These are phyloP conservation scores for Amblyjoppa fuscipennis DNA, from an alignment of 2,888 invertebrate genomes.

Conservation along the genomic window DNA sequence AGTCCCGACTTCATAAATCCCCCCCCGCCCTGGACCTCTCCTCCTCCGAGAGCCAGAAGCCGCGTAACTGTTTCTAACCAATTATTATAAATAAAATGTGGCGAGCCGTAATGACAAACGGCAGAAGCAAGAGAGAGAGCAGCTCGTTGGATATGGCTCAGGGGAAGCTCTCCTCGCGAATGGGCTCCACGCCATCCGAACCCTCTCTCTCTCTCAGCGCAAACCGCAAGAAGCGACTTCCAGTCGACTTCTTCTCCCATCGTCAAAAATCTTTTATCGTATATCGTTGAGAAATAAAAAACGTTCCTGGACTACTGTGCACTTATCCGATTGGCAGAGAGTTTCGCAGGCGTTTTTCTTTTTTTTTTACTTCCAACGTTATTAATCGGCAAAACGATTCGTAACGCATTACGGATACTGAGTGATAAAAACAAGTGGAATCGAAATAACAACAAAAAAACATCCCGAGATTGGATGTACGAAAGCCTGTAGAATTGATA, in stretches of 20 bases:
- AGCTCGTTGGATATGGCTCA: conserved; percentile 43
- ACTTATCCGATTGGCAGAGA: conserved; percentile 68
- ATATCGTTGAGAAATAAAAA: conserved; percentile 31
- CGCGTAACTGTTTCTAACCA: conserved; percentile 83
- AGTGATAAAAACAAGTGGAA: conserved; percentile 13
- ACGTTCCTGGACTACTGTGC: conserved; percentile 50
- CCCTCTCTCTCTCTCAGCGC: conserved; percentile 65
- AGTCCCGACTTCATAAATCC: conserved; percentile 82
- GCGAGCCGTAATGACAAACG: conserved; percentile 82
- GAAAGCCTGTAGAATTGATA: conserved; percentile 54
- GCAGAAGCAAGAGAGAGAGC: conserved; percentile 71
- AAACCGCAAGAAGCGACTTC: conserved; percentile 70
- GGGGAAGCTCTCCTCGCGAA: conserved; percentile 72
- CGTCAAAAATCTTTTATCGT: conserved; percentile 58
- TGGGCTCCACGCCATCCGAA: conserved; percentile 78
- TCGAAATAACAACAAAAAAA: conserved; percentile 7
- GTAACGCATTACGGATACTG: conserved; percentile 19
- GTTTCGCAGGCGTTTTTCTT: conserved; percentile 49
- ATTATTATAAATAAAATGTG: conserved; percentile 84
- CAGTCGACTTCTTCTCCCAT: conserved; percentile 66
- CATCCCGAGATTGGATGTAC: conserved; percentile 17
- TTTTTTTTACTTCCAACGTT: neutral
- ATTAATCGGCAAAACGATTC: conserved; percentile 37
- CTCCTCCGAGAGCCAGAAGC: conserved; percentile 73
- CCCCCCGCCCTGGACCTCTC: conserved; percentile 64